Conservation (phyloP, 2,888 invertebrate genomes). For the Kuschelorhynchus macadamiae region DNA sequence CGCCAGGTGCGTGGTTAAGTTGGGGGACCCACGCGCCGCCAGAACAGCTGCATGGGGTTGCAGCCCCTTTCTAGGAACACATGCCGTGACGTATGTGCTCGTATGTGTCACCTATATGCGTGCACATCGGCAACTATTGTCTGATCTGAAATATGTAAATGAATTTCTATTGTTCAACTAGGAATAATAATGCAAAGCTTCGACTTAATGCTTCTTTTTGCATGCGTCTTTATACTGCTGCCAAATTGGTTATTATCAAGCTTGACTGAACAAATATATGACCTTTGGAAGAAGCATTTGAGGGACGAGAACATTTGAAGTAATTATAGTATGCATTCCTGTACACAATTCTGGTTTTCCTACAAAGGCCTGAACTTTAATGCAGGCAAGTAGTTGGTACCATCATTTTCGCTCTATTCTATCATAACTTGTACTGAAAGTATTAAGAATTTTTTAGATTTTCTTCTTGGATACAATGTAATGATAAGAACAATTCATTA, state of each 20-base stretch:
- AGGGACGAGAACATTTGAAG: too few species aligned
- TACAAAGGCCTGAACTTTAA: not conserved
- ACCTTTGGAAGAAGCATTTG: too few species aligned
- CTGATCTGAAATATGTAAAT: constrained; percentile 48
- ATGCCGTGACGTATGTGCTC: constrained; percentile 50
- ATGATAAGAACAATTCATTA: too few species aligned
- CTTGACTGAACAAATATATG: too few species aligned
- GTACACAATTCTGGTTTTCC: not conserved
- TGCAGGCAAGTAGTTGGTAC: not conserved
- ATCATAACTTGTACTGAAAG: too few species aligned
- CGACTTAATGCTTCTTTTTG: constrained; percentile 19
- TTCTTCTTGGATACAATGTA: too few species aligned
- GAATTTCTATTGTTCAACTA: constrained; percentile 36
- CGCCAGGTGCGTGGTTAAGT: constrained; percentile 42
- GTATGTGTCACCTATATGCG: constrained; percentile 51
- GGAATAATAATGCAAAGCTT: constrained; percentile 14
- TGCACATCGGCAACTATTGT: constrained; percentile 46
- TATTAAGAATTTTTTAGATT: too few species aligned
- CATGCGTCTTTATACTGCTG: constrained; percentile 13
- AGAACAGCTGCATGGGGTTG: constrained; percentile 64
- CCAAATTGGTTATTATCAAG: not conserved
- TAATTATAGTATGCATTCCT: not conserved
- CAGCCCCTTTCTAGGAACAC: constrained; percentile 56
- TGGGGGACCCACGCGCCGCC: constrained; percentile 43
- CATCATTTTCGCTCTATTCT: too few species aligned